Conservation (phyloP, 2,113 vertebrate genomes). For the Triplophysa rosa region DNA sequence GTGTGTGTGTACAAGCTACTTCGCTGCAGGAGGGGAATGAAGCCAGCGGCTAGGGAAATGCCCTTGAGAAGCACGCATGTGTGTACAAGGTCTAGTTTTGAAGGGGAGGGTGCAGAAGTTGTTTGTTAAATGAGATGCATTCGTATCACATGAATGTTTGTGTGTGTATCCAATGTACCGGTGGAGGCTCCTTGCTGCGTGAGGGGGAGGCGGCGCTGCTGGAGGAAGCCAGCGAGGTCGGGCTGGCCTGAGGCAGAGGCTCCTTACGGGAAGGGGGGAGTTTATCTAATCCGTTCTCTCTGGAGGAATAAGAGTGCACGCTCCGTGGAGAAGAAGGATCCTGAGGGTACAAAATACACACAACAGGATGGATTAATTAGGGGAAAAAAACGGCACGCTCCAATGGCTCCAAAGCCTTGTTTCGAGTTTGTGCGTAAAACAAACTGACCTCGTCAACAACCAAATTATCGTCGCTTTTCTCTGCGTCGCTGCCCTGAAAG, state of each 20-base stretch:
- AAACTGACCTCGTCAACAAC: constrained; percentile 85
- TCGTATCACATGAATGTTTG: neutral
- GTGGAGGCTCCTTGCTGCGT: constrained; percentile 78
- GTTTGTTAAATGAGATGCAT: neutral
- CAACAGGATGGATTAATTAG: constrained; percentile 27
- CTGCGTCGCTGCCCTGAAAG: constrained; percentile 86
- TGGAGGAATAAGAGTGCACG: constrained; percentile 87
- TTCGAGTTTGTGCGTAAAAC: neutral
- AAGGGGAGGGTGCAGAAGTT: neutral
- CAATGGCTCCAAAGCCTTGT: neutral
- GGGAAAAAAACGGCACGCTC: neutral
- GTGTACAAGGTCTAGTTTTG: neutral
- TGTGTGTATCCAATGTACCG: constrained; percentile 60
- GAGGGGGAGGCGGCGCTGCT: constrained; percentile 83
- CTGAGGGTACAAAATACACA: constrained; percentile 60
- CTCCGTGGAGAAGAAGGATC: constrained; percentile 89
- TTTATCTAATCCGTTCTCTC: constrained; percentile 88
- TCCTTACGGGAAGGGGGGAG: constrained; percentile 78
- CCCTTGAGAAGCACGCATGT: neutral
- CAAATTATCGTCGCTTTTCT: constrained; percentile 92
- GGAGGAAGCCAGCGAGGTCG: constrained; percentile 85
- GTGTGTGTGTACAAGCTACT: no score
- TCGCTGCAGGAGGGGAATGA: no score
- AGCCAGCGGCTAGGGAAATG: no score
- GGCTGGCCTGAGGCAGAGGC: constrained; percentile 80